These are phyloP conservation scores for Tringa solitaria DNA, from an alignment of 2,113 vertebrate species.

Conservation along the genomic window DNA sequence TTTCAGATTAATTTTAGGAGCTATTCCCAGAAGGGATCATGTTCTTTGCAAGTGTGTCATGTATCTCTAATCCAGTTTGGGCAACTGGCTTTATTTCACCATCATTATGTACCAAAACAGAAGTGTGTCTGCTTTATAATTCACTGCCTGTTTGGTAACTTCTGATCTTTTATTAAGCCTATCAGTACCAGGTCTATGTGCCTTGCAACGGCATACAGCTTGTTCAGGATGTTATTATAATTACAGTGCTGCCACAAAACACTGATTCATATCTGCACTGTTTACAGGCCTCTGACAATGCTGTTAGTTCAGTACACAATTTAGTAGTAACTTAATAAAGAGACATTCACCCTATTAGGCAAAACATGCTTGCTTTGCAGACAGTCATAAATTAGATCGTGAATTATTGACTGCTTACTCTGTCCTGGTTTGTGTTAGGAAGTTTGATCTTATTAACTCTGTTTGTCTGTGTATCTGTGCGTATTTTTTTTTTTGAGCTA, in stretches of 20 bases:
- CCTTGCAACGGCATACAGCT: not conserved
- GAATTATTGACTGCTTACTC: conserved; percentile 18
- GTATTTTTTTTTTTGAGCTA: not conserved
- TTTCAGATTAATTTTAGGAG: not conserved
- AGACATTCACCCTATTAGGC: conserved; percentile 32
- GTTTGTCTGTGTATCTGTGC: not conserved
- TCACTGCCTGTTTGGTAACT: conserved; percentile 21
- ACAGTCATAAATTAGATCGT: conserved; percentile 48
- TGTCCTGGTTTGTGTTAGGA: conserved; percentile 42
- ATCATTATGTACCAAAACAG: not conserved
- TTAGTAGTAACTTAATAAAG: conserved; percentile 62
- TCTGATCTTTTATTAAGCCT: conserved; percentile 20
- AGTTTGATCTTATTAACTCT: conserved; percentile 29
- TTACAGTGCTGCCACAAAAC: conserved; percentile 28
- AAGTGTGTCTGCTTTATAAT: conserved; percentile 31
- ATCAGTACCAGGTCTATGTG: not conserved
- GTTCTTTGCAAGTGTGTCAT: not conserved
- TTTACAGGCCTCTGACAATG: conserved; percentile 53
- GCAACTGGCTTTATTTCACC: not conserved
- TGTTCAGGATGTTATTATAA: conserved; percentile 45
- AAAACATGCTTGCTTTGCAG: conserved; percentile 51
- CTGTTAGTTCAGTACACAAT: conserved; percentile 54
- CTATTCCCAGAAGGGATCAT: not conserved
- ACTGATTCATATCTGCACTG: conserved; percentile 45
- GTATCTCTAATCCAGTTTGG: not conserved